A percentile compares a stretch with the other conserved stretches of the same genome.
Conservation (phyloP, 1,140 invertebrate species). For the Camponotus floridanus region DNA sequence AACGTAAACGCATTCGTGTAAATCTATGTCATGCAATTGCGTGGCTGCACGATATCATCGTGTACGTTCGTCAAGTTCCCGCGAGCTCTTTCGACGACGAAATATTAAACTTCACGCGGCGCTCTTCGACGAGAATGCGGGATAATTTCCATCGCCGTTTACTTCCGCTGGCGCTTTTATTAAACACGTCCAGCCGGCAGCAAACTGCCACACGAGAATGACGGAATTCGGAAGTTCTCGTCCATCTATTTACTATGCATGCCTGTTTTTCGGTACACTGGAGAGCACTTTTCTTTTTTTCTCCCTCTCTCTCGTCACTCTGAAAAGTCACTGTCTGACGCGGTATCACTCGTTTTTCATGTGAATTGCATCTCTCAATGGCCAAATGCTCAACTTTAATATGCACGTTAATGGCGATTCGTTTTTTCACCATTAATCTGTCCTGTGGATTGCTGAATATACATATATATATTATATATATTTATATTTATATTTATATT, state of each 20-base stretch:
- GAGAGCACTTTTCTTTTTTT: background rate
- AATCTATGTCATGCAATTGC: constrained; percentile 72
- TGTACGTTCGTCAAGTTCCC: constrained; percentile 38
- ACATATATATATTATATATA: no score
- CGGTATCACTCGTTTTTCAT: constrained; percentile 32
- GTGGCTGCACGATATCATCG: constrained; percentile 48
- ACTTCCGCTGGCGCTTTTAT: constrained; percentile 56
- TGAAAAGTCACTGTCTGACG: constrained; percentile 26
- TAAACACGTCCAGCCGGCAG: constrained; percentile 39
- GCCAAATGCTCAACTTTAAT: constrained; percentile 19
- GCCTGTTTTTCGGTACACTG: constrained; percentile 10
- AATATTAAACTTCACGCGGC: constrained; percentile 70
- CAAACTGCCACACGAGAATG: constrained; percentile 24
- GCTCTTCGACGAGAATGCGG: constrained; percentile 33
- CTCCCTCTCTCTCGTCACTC: background rate
- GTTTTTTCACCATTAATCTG: constrained; percentile 25
- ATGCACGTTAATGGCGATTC: constrained; percentile 9
- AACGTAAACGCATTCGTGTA: constrained; percentile 41
- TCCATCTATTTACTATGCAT: constrained; percentile 17
- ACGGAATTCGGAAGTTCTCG: constrained; percentile 21
- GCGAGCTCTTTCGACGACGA: constrained; percentile 14
- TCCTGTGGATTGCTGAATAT: background rate
- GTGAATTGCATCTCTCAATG: background rate
- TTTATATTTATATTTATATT: no score
- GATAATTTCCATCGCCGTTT: constrained; percentile 72